These are phyloP conservation scores for Tautogolabrus adspersus DNA, from an alignment of 2,113 vertebrate genomes.

Conservation along the genomic window DNA sequence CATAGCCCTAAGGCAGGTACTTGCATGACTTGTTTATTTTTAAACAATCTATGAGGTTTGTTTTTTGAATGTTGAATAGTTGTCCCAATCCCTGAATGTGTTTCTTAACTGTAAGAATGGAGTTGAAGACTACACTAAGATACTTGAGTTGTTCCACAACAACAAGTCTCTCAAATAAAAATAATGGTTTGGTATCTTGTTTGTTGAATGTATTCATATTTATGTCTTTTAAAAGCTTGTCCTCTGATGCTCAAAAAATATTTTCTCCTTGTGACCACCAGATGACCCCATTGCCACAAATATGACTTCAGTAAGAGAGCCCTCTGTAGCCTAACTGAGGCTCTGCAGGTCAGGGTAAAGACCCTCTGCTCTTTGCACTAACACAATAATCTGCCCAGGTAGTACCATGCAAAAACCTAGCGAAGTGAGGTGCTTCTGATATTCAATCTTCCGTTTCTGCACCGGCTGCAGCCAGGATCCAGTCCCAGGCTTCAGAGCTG, in stretches of 20 bases:
- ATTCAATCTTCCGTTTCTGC: conserved; percentile 42
- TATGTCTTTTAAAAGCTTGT: neutral
- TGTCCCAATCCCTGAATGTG: no score
- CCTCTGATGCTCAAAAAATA: neutral
- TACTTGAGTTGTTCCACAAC: no score
- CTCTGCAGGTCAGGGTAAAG: neutral
- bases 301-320: conserved; percentile 15
- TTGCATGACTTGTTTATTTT: no score
- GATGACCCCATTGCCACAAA: conserved; percentile 73
- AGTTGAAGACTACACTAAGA: no score
- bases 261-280: conserved; percentile 55
- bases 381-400: conserved; percentile 2
- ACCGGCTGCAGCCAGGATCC: neutral
- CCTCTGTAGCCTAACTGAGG: neutral
- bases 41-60: no score
- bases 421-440: conserved; percentile 38
- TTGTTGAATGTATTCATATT: neutral
- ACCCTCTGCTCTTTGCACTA: neutral
- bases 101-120: no score
- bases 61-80: no score
- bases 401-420: conserved; percentile 1
- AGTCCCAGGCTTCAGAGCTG: conserved; percentile 19
- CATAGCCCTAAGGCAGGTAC: no score
- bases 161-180: no score
- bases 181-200: neutral